Conservation (phyloP, 2,113 vertebrate genomes). For the Spheniscus mendiculus region DNA sequence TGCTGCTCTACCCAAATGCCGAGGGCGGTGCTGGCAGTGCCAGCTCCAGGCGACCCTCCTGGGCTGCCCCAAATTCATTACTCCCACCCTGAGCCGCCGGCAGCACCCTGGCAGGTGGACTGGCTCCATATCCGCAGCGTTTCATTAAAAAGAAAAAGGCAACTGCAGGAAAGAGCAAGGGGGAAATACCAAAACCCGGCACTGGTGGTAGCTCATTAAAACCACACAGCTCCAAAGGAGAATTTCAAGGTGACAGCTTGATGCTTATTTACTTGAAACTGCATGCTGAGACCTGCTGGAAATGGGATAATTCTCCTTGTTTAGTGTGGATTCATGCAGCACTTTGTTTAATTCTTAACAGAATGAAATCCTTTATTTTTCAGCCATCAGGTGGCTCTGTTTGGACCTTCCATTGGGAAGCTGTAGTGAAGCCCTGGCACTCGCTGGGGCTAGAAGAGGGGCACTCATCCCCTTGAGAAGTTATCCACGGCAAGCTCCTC, state of each 20-base stretch:
- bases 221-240: background rate
- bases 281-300: background rate
- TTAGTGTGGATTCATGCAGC: background rate
- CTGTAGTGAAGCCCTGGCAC: background rate
- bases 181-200: background rate
- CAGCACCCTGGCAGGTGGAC: background rate
- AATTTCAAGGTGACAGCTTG: background rate
- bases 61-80: background rate
- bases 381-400: background rate
- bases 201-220: background rate
- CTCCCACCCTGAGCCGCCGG: fast-evolving
- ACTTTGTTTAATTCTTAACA: background rate
- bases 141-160: background rate
- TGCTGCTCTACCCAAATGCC: background rate
- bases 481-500: background rate
- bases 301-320: background rate
- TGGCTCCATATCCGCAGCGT: background rate
- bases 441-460: background rate
- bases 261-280: background rate
- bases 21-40: background rate
- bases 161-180: background rate
- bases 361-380: background rate
- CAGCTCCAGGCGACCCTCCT: too few species aligned
- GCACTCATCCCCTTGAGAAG: background rate
- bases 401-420: background rate